These are phyloP conservation scores for Idaea dimidiata DNA, from an alignment of 2,888 invertebrate genomes.

Conservation along the genomic window DNA sequence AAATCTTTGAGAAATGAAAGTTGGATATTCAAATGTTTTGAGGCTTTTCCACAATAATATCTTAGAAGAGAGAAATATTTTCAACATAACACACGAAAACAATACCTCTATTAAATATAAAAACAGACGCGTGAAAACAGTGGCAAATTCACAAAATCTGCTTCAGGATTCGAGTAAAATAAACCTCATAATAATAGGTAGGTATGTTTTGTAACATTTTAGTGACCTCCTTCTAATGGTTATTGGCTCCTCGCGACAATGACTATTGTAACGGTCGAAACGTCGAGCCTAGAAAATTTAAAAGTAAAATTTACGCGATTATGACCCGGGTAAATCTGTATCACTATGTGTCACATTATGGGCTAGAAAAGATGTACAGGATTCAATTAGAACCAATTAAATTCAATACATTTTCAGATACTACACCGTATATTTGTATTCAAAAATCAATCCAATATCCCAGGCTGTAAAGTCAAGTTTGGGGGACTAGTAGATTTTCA, in stretches of 20 bases:
- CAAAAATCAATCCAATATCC: not conserved
- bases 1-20: slow-evolving; percentile 9
- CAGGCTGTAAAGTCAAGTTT: not conserved
- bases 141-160: slow-evolving; percentile 18
- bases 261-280: too few relatives aligned
- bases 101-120: slow-evolving; percentile 55
- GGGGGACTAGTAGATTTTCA: not conserved
- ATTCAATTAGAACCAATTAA: not conserved
- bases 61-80: slow-evolving; percentile 56
- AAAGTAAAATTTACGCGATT: too few relatives aligned
- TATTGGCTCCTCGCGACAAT: too few relatives aligned
- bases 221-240: too few relatives aligned
- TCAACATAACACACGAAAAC: slow-evolving; percentile 58
- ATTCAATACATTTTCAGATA: not conserved
- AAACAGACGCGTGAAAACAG: slow-evolving; percentile 50
- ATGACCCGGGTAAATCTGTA: too few relatives aligned
- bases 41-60: slow-evolving; percentile 40
- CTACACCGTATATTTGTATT: not conserved
- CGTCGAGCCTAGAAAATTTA: too few relatives aligned
- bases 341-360: too few relatives aligned
- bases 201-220: not conserved
- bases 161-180: slow-evolving; percentile 3
- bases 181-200: slow-evolving; percentile 3
- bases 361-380: not conserved
- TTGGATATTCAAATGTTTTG: slow-evolving; percentile 7